Evolutionary conservation across 2,888 invertebrate genomes (phyloP).

Genomic region (Ashinkailepas kermadecensis): DNA sequence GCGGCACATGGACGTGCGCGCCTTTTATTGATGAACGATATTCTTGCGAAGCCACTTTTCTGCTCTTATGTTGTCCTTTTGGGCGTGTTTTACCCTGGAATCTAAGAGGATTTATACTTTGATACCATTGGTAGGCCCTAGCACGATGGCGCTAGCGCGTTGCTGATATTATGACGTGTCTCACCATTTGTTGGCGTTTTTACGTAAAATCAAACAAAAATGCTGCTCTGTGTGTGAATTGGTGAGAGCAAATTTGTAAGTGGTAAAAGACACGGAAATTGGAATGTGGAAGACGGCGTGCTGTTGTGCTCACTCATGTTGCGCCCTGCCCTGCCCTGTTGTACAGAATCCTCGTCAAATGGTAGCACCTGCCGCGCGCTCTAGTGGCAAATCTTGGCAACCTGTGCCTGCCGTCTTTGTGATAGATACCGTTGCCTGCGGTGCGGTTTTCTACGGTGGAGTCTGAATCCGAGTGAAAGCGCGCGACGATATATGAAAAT

Average conservation of each 20-base stretch:
- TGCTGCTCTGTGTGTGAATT: neutral
- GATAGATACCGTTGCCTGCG: conserved; percentile 22
- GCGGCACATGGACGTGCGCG: neutral
- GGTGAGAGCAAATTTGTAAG: conserved; percentile 12
- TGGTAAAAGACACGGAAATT: conserved; percentile 18
- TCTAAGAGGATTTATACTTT: conserved; percentile 15
- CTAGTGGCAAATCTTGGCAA: conserved; percentile 20
- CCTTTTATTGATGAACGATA: conserved; percentile 2
- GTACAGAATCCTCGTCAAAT: conserved; percentile 16
- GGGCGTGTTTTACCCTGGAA: conserved; percentile 4
- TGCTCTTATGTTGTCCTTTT: conserved; percentile 8
- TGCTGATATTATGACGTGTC: conserved; percentile 13
- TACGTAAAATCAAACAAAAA: conserved; percentile 16
- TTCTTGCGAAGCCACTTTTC: neutral
- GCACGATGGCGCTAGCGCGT: neutral
- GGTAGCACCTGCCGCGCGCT: conserved; percentile 21
- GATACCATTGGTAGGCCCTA: conserved; percentile 3
- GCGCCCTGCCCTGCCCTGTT: conserved; percentile 19
- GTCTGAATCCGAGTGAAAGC: neutral
- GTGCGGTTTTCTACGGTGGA: conserved; percentile 19
- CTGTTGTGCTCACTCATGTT: neutral
- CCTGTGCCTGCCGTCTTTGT: conserved; percentile 19
- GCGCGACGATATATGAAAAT: conserved; percentile 18
- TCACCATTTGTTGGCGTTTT: conserved; percentile 13
- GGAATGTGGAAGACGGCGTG: neutral